These are phyloP conservation scores for Chelonus insularis DNA, from an alignment of 1,140 invertebrate species.

Conservation along the genomic window DNA sequence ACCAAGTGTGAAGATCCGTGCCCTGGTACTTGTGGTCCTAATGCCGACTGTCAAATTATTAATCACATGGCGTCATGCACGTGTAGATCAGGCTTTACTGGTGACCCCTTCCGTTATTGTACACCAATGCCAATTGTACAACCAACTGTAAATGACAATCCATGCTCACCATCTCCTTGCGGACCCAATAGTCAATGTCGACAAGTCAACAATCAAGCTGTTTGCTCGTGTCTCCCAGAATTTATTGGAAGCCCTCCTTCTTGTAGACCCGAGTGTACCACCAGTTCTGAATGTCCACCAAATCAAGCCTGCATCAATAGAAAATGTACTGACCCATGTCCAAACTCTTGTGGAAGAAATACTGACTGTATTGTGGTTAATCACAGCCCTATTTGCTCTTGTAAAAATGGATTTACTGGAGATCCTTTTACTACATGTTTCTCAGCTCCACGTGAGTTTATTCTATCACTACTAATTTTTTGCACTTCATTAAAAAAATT, in stretches of 20 bases:
- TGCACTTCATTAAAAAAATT: too few relatives aligned
- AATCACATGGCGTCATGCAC: conserved; percentile 59
- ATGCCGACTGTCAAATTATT: conserved; percentile 61
- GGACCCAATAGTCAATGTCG: conserved; percentile 69
- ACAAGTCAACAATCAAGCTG: conserved; percentile 64
- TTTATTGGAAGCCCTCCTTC: conserved; percentile 70
- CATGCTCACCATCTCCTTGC: conserved; percentile 62
- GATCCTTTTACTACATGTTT: conserved; percentile 58
- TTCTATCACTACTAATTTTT: too few relatives aligned
- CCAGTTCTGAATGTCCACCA: conserved; percentile 67
- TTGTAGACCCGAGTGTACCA: conserved; percentile 71
- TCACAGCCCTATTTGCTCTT: conserved; percentile 68
- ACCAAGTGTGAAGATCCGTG: conserved; percentile 63
- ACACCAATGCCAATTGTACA: conserved; percentile 31
- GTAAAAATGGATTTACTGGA: conserved; percentile 63
- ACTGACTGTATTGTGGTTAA: conserved; percentile 67
- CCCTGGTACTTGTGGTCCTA: conserved; percentile 60
- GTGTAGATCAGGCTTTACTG: conserved; percentile 58
- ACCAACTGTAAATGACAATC: conserved; percentile 33
- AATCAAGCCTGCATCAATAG: conserved; percentile 69
- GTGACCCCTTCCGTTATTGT: conserved; percentile 61
- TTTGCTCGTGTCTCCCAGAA: conserved; percentile 70
- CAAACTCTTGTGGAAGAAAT: conserved; percentile 68
- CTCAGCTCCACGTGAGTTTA: conserved; percentile 22
- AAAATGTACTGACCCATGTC: conserved; percentile 72